Evolutionary conservation across 2,797 vertebrate species (phyloP).

Genomic region (Mastacembelus armatus): DNA sequence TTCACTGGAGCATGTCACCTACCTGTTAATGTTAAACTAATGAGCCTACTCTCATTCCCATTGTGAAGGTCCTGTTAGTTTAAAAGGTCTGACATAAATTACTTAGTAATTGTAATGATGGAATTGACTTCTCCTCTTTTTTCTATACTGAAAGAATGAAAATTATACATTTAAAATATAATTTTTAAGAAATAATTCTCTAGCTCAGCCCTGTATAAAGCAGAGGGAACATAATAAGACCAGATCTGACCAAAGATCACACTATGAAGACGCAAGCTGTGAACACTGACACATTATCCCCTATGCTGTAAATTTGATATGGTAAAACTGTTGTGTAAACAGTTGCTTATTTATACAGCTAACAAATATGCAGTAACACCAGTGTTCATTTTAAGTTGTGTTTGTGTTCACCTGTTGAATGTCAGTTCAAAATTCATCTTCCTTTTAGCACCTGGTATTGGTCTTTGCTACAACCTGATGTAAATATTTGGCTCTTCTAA

Average conservation of each 20-base stretch:
- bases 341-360: background rate
- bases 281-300: too few species aligned
- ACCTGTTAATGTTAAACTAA: slow-evolving; percentile 82
- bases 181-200: slow-evolving; percentile 6
- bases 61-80: slow-evolving; percentile 39
- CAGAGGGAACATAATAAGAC: too few species aligned
- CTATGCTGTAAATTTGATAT: background rate
- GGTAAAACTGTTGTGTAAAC: background rate
- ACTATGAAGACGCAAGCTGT: too few species aligned
- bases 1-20: slow-evolving; percentile 72
- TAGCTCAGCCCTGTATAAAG: too few species aligned
- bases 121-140: slow-evolving; percentile 2
- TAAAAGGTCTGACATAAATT: slow-evolving; percentile 46
- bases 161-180: background rate
- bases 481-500: background rate
- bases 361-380: background rate
- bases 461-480: background rate
- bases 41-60: slow-evolving; percentile 64
- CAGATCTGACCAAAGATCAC: too few species aligned
- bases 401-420: background rate
- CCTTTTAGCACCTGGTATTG: background rate
- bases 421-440: too few species aligned
- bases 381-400: background rate
- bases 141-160: slow-evolving; percentile 1
- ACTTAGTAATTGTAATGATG: slow-evolving; percentile 14